These are phyloP conservation scores for Lerema accius DNA, from an alignment of 1,140 invertebrate species.

Conservation along the genomic window DNA sequence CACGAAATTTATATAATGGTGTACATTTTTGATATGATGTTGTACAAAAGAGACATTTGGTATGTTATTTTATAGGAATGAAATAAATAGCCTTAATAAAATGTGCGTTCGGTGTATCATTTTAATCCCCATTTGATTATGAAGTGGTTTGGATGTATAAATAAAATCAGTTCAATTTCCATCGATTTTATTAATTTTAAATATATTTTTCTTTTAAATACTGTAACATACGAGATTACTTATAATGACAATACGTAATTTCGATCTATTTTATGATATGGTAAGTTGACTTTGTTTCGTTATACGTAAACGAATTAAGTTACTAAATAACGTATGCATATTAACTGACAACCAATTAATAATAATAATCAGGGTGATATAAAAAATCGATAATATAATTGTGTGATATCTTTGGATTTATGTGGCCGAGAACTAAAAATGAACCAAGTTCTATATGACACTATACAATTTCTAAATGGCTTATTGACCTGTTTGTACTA, in stretches of 20 bases:
- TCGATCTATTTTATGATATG: conserved; percentile 38
- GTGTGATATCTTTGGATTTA: conserved; percentile 15
- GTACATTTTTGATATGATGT: conserved; percentile 84
- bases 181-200: conserved; percentile 48
- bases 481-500: neutral
- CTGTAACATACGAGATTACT: conserved; percentile 41
- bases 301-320: conserved; percentile 2
- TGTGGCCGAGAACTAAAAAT: neutral
- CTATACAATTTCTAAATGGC: too few species aligned
- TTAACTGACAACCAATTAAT: neutral
- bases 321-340: conserved; percentile 5
- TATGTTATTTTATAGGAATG: conserved; percentile 84
- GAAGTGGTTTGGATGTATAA: too few species aligned
- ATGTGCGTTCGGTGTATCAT: conserved; percentile 47
- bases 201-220: conserved; percentile 41
- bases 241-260: conserved; percentile 21
- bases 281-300: conserved; percentile 27
- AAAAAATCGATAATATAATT: neutral
- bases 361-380: neutral
- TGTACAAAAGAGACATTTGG: conserved; percentile 84
- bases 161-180: conserved; percentile 23
- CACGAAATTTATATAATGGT: conserved; percentile 82
- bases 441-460: too few species aligned
- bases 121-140: conserved; percentile 35
- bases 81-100: conserved; percentile 82